phyloP scores from a whole-genome alignment of 2,113 vertebrate genomes.

The Lagopus muta region DNA sequence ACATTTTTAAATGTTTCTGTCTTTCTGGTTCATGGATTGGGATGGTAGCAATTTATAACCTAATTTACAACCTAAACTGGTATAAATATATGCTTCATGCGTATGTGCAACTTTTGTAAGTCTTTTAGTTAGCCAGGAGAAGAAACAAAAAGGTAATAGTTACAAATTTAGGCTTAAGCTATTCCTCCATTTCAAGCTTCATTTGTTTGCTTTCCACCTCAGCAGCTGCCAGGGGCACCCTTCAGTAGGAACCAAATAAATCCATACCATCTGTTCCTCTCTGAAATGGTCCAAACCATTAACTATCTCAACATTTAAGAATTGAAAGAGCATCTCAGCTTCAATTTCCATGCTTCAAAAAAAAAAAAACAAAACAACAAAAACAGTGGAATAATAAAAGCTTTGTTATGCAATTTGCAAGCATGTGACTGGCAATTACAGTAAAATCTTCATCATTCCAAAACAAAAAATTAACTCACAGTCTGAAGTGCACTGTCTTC shows the following conservation, averaged over 20 bases:
- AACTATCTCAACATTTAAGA: not conserved
- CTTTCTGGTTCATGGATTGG: not conserved
- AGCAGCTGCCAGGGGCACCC: conserved; percentile 50
- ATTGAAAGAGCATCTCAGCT: conserved; percentile 7
- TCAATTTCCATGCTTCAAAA: conserved; percentile 13
- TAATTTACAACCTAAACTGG: not conserved
- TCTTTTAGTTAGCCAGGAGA: not conserved
- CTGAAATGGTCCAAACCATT: not conserved
- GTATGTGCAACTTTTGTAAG: not conserved
- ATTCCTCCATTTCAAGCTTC: conserved; percentile 18
- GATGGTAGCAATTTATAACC: not conserved
- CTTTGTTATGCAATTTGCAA: conserved; percentile 40
- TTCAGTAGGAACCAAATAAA: conserved; percentile 38
- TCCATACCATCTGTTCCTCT: conserved; percentile 31
- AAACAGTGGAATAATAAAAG: not conserved
- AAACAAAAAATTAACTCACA: not conserved
- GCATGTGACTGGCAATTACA: conserved; percentile 28
- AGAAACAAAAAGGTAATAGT: not conserved
- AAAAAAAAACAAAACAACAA: not conserved
- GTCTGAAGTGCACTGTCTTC: not conserved
- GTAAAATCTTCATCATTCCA: conserved; percentile 16
- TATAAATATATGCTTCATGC: not conserved
- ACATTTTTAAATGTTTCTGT: not conserved
- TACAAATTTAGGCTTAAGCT: not conserved
- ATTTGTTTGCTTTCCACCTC: conserved; percentile 42